A percentile compares a stretch with the other conserved stretches of the same genome.
These are phyloP conservation scores for Gastracanthus pulcherrimus DNA, from an alignment of 2,888 invertebrate genomes.

Conservation along the genomic window DNA sequence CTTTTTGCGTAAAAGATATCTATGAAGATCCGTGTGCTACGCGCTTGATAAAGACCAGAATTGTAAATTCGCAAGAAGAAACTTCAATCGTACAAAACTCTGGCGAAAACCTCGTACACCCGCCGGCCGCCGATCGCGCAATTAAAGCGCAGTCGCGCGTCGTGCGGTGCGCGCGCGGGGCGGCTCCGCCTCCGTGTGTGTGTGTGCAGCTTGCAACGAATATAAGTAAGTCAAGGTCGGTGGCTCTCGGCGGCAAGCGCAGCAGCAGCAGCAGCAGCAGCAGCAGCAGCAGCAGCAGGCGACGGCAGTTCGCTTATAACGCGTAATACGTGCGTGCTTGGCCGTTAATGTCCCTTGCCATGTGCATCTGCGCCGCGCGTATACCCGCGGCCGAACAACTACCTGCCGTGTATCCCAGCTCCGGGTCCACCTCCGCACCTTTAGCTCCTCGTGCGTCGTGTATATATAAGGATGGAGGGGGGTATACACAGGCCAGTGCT, in stretches of 20 bases:
- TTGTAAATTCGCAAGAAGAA: too few relatives aligned
- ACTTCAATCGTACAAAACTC: too few relatives aligned
- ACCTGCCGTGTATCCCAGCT: conserved; percentile 30
- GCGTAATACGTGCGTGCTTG: conserved; percentile 28
- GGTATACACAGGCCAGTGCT: too few relatives aligned
- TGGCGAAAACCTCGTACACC: neutral
- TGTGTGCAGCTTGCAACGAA: conserved; percentile 4
- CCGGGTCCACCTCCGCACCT: too few relatives aligned
- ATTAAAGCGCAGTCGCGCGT: neutral
- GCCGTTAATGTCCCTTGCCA: conserved; percentile 52
- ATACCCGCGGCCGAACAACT: conserved; percentile 31
- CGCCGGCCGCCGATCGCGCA: neutral
- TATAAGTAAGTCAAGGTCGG: conserved; percentile 51
- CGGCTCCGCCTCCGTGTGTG: too few relatives aligned
- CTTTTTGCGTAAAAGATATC: too few relatives aligned
- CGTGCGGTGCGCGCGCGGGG: too few relatives aligned
- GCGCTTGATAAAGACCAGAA: too few relatives aligned
- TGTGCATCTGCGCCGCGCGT: conserved; percentile 47
- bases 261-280: neutral
- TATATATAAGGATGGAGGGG: too few relatives aligned
- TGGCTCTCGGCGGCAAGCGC: neutral
- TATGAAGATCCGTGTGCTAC: too few relatives aligned
- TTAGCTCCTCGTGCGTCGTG: too few relatives aligned
- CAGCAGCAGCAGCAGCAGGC: conserved; percentile 4
- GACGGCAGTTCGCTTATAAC: conserved; percentile 52